phyloP scores from a whole-genome alignment of 2,888 invertebrate genomes.

The Leucania comma region DNA sequence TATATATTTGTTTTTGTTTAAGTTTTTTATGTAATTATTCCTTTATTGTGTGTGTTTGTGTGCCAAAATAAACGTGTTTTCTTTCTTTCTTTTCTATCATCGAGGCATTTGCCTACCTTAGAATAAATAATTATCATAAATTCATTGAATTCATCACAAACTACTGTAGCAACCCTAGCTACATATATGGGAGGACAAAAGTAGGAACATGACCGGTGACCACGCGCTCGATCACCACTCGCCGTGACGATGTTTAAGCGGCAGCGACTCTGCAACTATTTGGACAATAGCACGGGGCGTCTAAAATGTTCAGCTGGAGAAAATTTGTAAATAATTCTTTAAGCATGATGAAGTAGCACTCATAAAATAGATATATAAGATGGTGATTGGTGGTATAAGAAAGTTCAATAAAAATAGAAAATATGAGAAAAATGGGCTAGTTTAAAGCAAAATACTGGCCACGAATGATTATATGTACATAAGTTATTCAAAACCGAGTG shows the following conservation, averaged over 20 bases:
- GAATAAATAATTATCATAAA: too few relatives aligned
- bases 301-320: slow-evolving; percentile 41
- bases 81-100: too few relatives aligned
- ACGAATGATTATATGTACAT: background rate
- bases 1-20: too few relatives aligned
- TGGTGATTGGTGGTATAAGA: background rate
- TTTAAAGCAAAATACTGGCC: background rate
- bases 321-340: background rate
- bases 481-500: too few relatives aligned
- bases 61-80: too few relatives aligned
- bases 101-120: background rate
- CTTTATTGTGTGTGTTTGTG: too few relatives aligned
- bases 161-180: slow-evolving; percentile 58
- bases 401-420: background rate
- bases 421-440: background rate
- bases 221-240: slow-evolving; percentile 77
- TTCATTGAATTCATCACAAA: background rate
- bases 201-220: slow-evolving; percentile 80
- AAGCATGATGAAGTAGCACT: background rate
- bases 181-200: slow-evolving; percentile 78
- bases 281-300: slow-evolving; percentile 75
- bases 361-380: too few relatives aligned
- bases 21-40: too few relatives aligned
- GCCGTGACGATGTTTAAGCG: slow-evolving; percentile 78
- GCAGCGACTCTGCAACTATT: slow-evolving; percentile 68